These are phyloP conservation scores for Zosterops hypoxanthus DNA, from an alignment of 2,113 vertebrate genomes.

Conservation along the genomic window DNA sequence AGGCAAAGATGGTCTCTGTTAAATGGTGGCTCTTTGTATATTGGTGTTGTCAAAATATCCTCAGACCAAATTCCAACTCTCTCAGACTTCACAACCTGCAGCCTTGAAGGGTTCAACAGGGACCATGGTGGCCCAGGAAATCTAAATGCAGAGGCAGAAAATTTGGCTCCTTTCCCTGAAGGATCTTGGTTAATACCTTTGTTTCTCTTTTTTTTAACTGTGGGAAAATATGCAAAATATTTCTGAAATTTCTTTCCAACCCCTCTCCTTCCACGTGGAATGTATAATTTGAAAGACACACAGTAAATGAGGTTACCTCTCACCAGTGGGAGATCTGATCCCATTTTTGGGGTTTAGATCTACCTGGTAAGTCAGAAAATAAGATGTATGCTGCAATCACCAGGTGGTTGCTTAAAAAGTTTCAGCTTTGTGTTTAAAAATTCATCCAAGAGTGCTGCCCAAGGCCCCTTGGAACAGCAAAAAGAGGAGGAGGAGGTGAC, in stretches of 20 bases:
- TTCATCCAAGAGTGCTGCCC: background rate
- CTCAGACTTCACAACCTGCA: background rate
- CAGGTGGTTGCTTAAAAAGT: background rate
- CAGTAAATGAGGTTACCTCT: background rate
- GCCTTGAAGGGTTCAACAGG: background rate
- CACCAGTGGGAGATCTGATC: background rate
- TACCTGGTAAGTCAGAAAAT: background rate
- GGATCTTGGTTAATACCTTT: background rate
- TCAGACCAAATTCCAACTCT: background rate
- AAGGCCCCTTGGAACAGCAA: background rate
- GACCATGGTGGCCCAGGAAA: background rate
- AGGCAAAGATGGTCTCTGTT: background rate
- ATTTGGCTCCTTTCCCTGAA: background rate
- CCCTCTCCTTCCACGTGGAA: accelerated
- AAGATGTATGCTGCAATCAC: background rate
- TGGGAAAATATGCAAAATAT: background rate
- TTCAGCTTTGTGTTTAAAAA: background rate
- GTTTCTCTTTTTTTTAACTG: background rate
- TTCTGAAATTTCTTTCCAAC: background rate
- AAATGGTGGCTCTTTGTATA: background rate
- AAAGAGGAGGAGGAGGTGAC: background rate
- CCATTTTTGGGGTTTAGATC: background rate
- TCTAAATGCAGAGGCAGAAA: background rate
- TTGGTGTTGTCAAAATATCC: background rate
- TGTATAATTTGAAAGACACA: background rate